Base-by-base conservation (phyloP, 2,888 invertebrate genomes). In the Cyrtodaria siliqua region DNA sequence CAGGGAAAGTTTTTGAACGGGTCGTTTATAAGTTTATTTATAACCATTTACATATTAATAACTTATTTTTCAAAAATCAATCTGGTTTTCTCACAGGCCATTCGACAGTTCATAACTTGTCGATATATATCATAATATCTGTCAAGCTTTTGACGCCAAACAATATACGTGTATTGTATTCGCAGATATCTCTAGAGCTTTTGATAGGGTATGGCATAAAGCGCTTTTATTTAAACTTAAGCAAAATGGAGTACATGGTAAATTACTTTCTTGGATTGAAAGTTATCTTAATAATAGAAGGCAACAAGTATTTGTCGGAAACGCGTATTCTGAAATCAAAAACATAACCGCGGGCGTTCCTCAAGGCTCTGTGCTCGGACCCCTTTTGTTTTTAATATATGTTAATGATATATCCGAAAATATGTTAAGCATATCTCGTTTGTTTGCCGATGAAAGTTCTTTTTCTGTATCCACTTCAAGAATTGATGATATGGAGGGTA, bases 201-300 rank as follows among this genome's bases (percentile, higher is more conserved):
- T 78, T 59, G 82, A 78, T 53, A 27, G 74, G 16, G 71, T 81
- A 8, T 77, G 77, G 74, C 64, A 76, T 52, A 49, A 26, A 40
- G 70, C 69, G 2, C 50, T 76, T 12, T 14, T 74, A 14, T 67
- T 66, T 23, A 82, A 79, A 59, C 20, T 82, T 8, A 42, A 69
- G 44, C 49, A 61, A 47, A 40, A 68, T 44, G 79, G 76, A 2
- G 24, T 79, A 20, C 20, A 16, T 26, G 69, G 66, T 26, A 42
- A 33, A 33, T 4, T 33, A 33, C 12, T 33, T 4, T 33, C 33
- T 33, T 33, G 33, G 33, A 33, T 8, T 33, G 4, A 4, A 33
- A 33, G 33, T 33, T 33, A 33, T 12, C 33, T 33, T 33, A 12
- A 33, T 8, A 33, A 33, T 33, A 33, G 12, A 33, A 33, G 33